Conservation (phyloP, 1,140 invertebrate species). For the Drosophila parvula region DNA sequence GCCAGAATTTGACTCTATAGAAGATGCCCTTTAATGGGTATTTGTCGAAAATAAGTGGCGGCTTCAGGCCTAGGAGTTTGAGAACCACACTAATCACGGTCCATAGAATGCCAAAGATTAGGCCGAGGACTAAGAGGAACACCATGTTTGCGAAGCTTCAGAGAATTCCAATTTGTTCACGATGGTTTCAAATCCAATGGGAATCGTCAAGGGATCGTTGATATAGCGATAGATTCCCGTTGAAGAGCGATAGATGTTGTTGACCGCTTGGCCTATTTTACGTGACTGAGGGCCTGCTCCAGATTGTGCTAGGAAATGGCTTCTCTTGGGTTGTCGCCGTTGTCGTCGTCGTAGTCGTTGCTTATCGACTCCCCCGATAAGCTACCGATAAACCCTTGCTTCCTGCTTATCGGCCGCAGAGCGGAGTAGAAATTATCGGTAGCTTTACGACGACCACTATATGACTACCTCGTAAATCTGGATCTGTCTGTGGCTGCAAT, state of each 20-base stretch:
- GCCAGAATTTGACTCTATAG: slow-evolving; percentile 65
- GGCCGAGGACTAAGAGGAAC: slow-evolving; percentile 33
- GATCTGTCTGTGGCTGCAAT: slow-evolving; percentile 42
- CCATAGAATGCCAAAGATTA: slow-evolving; percentile 24
- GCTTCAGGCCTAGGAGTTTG: slow-evolving; percentile 58
- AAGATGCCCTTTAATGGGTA: slow-evolving; percentile 76
- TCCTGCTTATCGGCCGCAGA: slow-evolving; percentile 6
- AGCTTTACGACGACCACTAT: slow-evolving; percentile 12
- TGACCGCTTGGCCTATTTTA: slow-evolving; percentile 22
- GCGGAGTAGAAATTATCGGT: neutral
- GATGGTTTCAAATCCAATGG: neutral
- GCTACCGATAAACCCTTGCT: slow-evolving; percentile 32
- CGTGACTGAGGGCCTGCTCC: slow-evolving; percentile 14
- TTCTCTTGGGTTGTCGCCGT: neutral
- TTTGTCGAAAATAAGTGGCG: slow-evolving; percentile 71
- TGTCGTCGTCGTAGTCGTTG: neutral
- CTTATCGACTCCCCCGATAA: slow-evolving; percentile 35
- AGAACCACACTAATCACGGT: slow-evolving; percentile 37
- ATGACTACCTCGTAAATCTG: slow-evolving; percentile 55
- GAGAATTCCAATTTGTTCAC: neutral
- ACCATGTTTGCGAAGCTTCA: slow-evolving; percentile 33
- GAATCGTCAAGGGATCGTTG: neutral
- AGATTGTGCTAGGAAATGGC: slow-evolving; percentile 8
- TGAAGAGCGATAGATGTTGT: neutral
- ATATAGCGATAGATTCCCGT: neutral